Conservation (phyloP, 2,888 invertebrate genomes). For the Rhingia rostrata region DNA sequence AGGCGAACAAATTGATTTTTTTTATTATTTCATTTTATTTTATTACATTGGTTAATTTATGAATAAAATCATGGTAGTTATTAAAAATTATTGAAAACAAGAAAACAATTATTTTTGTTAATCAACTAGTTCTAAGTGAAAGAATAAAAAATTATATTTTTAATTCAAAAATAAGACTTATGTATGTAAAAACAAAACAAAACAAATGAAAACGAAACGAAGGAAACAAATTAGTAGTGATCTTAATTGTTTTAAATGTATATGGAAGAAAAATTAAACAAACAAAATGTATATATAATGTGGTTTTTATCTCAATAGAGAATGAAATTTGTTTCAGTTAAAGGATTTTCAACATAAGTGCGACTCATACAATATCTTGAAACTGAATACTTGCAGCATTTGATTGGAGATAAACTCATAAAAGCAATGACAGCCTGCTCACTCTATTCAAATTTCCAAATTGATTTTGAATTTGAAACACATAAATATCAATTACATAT, state of each 20-base stretch:
- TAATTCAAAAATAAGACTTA: slow-evolving; percentile 61
- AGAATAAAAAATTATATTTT: slow-evolving; percentile 50
- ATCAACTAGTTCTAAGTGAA: slow-evolving; percentile 38
- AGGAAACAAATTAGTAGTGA: slow-evolving; percentile 64
- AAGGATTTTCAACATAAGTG: too few species aligned
- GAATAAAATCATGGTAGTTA: slow-evolving; percentile 42
- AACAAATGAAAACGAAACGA: slow-evolving; percentile 35
- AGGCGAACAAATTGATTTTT: slow-evolving; percentile 56
- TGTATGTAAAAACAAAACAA: slow-evolving; percentile 48
- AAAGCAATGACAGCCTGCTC: too few species aligned
- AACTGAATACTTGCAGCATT: too few species aligned
- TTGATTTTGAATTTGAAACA: too few species aligned
- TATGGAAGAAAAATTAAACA: slow-evolving; percentile 54
- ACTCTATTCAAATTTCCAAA: too few species aligned
- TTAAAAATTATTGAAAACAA: slow-evolving; percentile 44
- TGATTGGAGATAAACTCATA: too few species aligned
- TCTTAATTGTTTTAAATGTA: slow-evolving; percentile 65
- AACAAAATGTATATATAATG: slow-evolving; percentile 19
- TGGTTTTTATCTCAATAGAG: not conserved
- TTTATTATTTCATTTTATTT: slow-evolving; percentile 31
- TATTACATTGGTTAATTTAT: slow-evolving; percentile 25
- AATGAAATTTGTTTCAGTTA: too few species aligned
- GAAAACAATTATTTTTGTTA: slow-evolving; percentile 50
- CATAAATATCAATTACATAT: too few species aligned
- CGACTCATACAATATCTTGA: too few species aligned